phyloP scores from a whole-genome alignment of 2,113 vertebrate species.

The Lycaon pictus region DNA sequence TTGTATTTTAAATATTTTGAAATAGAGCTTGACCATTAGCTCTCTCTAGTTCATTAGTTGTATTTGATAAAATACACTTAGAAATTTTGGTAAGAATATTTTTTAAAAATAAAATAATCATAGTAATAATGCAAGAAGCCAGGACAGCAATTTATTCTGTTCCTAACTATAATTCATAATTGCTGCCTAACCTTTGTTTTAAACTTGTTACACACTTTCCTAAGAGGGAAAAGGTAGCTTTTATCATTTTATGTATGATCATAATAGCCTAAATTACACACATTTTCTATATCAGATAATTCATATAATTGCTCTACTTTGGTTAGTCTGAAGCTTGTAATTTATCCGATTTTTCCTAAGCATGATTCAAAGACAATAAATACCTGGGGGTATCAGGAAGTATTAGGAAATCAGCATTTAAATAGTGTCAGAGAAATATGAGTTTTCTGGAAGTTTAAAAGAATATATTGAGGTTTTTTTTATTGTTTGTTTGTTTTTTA shows the following conservation, averaged over 20 bases:
- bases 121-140: not conserved
- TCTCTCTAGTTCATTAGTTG: not conserved
- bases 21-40: not conserved
- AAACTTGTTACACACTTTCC: not conserved
- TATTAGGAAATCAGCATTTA: constrained; percentile 64
- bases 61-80: not conserved
- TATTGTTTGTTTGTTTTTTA: too few species aligned
- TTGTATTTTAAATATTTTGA: constrained; percentile 2
- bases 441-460: constrained; percentile 35
- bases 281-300: constrained; percentile 59
- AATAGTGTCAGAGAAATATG: constrained; percentile 40
- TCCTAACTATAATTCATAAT: not conserved
- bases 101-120: constrained; percentile 35
- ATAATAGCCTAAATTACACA: constrained; percentile 62
- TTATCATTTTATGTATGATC: constrained; percentile 55
- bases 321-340: constrained; percentile 63
- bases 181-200: not conserved
- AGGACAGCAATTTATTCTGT: not conserved
- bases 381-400: constrained; percentile 2
- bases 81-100: not conserved
- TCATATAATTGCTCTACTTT: constrained; percentile 66
- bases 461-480: not conserved
- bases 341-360: constrained; percentile 60
- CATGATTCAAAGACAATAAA: constrained; percentile 63
- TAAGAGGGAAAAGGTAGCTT: constrained; percentile 28